Evolutionary conservation across 2,888 invertebrate species (phyloP), one percentile per base, ranked within the genome.

Genomic region (Amorpha juglandis): DNA sequence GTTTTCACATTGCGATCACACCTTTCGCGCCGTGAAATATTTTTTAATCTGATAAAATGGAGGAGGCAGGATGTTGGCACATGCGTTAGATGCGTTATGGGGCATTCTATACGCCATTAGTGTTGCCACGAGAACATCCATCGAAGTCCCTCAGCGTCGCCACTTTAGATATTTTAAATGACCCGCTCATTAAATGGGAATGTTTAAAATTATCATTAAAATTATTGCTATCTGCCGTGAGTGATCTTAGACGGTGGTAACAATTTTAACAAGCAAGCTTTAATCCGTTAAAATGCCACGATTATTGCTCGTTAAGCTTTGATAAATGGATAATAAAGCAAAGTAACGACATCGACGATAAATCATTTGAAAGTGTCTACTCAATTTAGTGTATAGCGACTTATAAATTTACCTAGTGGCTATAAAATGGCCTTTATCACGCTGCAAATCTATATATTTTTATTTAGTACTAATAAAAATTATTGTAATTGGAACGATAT

Each of bases 241-340:
- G 33, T 70, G 74, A 76, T 74, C 75, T 72, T 76, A 78, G 74
- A 78, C 68, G 74, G 77, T 78, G 81, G 78, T 79, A 84, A 81
- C 80, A 78, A 83, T 83, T 83, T 85, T 84, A 83, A 83, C 82
- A 83, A 87, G 83, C 84, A 74, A 76, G 77, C 79, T 81, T 74
- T 77, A 80, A 82, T 81, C 73, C 78, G 80, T 78, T 82, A 79
- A 81, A 83, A 83, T 77, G 83, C 80, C 80, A 79, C 81, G 80
- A 88, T 88, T 87, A 88, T 84, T 81, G 85, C 83, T 84, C 86
- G 86, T 88, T 87, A 89, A 86, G 82, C 80, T 80, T 84, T 90
- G 88, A 90, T 87, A 84, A 86, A 89, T 90, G 86, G 86, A 79
- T 83, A 86, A 88, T 91, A 89, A 88, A 85, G 76, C 78, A 78